Evolutionary conservation across 2,888 invertebrate species (phyloP).

Genomic region (Diadromus collaris): DNA sequence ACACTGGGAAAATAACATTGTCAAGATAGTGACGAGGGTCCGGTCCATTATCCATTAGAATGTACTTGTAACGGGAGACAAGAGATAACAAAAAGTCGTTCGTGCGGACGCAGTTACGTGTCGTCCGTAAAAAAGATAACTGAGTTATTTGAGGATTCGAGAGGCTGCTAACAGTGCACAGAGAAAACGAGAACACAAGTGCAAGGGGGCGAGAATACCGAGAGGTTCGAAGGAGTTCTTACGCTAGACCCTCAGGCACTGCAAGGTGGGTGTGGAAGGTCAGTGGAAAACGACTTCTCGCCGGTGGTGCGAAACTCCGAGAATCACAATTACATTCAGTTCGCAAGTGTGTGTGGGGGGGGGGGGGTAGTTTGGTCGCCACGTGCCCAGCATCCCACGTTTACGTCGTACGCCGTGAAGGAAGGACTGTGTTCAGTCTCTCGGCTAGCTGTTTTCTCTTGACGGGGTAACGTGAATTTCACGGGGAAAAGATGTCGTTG

Average conservation of each 20-base stretch:
- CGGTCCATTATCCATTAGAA: not conserved
- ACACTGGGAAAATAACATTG: not conserved
- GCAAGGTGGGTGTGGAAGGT: conserved; percentile 13
- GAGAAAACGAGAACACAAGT: conserved; percentile 4
- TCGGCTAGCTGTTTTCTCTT: conserved; percentile 19
- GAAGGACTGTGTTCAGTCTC: conserved; percentile 19
- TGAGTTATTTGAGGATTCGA: conserved; percentile 23
- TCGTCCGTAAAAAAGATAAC: conserved; percentile 1
- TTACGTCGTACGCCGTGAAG: not conserved
- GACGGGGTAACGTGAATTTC: conserved; percentile 34
- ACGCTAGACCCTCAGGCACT: not conserved
- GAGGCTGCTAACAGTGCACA: not conserved
- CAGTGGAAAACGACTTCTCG: conserved; percentile 49
- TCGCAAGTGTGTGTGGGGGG: not conserved
- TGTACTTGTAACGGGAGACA: not conserved
- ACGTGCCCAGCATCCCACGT: conserved; percentile 58
- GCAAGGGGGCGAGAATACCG: not conserved
- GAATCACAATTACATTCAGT: conserved; percentile 62
- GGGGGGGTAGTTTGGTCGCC: conserved; percentile 53
- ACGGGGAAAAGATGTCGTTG: conserved; percentile 22
- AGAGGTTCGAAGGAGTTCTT: not conserved
- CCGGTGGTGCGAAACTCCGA: conserved; percentile 45
- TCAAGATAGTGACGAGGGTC: conserved; percentile 6
- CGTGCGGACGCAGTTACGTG: not conserved
- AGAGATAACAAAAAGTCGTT: not conserved